Percentiles rank a stretch among this genome's conserved stretches.
These are phyloP conservation scores for Habropoda laboriosa DNA, from an alignment of 1,140 invertebrate species.

Conservation along the genomic window DNA sequence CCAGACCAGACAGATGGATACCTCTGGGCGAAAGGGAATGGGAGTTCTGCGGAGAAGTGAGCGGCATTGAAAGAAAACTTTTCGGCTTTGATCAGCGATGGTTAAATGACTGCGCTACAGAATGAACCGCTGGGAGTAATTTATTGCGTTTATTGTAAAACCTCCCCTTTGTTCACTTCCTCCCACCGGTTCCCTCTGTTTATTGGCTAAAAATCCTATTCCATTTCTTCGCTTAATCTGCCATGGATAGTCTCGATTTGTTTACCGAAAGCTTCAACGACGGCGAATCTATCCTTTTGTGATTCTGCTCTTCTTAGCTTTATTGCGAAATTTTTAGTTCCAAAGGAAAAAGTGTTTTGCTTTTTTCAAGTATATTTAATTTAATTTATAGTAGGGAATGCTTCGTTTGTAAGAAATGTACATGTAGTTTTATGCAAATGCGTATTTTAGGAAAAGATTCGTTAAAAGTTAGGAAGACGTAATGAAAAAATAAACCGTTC, in stretches of 20 bases:
- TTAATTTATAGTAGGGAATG: too few relatives aligned
- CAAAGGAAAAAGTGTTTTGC: too few relatives aligned
- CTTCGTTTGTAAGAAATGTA: too few relatives aligned
- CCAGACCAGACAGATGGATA: conserved; percentile 5
- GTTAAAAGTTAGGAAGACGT: too few relatives aligned
- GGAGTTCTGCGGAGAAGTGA: not conserved
- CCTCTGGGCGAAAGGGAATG: not conserved
- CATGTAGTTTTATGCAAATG: too few relatives aligned
- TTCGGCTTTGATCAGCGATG: conserved; percentile 8
- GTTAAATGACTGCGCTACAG: not conserved
- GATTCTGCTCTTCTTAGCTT: not conserved
- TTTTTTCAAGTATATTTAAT: too few relatives aligned
- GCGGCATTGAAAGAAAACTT: conserved; percentile 43
- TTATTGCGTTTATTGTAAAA: conserved; percentile 8
- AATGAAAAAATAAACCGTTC: too few relatives aligned
- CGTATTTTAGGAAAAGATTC: too few relatives aligned
- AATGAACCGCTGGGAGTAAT: conserved; percentile 17
- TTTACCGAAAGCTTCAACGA: not conserved
- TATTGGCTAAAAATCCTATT: not conserved
- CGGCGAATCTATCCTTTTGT: not conserved
- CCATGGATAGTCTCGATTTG: not conserved
- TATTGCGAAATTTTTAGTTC: too few relatives aligned
- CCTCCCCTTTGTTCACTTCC: not conserved
- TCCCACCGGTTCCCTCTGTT: not conserved
- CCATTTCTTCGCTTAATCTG: not conserved